phyloP scores from a whole-genome alignment of 2,888 invertebrate species.

The Macrosoma leucophasiata region DNA sequence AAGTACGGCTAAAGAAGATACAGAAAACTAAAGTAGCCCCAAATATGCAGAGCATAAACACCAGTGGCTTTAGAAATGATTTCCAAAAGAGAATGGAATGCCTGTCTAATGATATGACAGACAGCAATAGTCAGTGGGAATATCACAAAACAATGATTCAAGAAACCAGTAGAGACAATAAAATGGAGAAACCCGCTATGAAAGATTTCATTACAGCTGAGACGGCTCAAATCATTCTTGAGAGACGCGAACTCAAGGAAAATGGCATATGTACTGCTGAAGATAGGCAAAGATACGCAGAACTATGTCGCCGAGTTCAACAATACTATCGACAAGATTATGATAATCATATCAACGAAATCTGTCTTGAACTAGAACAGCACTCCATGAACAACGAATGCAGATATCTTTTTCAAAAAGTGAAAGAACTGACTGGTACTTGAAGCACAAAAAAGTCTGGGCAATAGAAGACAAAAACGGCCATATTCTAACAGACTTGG shows the following conservation, averaged over 20 bases:
- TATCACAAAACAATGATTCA: too few species aligned
- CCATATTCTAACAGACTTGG: background rate
- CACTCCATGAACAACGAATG: background rate
- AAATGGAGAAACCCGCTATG: background rate
- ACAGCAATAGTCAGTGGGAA: background rate
- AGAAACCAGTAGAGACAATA: background rate
- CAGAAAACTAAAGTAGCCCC: too few species aligned
- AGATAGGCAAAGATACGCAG: constrained; percentile 5
- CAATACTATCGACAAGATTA: constrained; percentile 1
- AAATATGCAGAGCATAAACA: too few species aligned
- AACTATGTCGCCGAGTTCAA: constrained; percentile 6
- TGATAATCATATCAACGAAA: constrained; percentile 3
- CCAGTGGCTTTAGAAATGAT: too few species aligned
- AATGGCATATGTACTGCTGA: background rate
- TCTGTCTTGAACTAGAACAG: constrained; percentile 6
- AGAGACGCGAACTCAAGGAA: constrained; percentile 5
- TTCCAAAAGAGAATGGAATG: background rate
- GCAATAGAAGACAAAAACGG: constrained; percentile 3
- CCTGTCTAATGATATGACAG: background rate
- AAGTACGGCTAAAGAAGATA: constrained; percentile 2
- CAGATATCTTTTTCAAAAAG: constrained; percentile 1
- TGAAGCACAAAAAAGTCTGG: background rate
- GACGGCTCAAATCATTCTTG: constrained; percentile 3
- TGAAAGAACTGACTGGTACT: constrained; percentile 1
- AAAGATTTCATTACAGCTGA: constrained; percentile 4